Conservation (phyloP, 2,113 vertebrate species). For the Eleginops maclovinus region DNA sequence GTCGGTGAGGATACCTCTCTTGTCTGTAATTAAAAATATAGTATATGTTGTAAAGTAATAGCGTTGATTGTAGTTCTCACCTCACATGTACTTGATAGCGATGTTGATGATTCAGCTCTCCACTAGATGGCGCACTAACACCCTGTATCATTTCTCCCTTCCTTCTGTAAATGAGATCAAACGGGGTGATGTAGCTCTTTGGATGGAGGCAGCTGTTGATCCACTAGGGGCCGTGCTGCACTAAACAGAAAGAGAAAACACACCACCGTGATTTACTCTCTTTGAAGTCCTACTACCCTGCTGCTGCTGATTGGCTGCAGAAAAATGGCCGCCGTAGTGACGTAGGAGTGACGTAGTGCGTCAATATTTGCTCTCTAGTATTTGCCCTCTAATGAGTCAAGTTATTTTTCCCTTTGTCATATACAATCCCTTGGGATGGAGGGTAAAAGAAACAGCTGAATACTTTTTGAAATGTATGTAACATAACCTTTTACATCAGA, state of each 20-base stretch:
- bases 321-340: slow-evolving; percentile 11
- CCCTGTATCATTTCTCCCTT: slow-evolving; percentile 19
- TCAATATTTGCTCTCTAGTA: slow-evolving; percentile 7
- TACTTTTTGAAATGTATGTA: background rate
- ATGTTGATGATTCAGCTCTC: background rate
- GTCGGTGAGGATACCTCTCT: background rate
- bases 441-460: background rate
- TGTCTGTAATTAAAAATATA: background rate
- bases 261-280: background rate
- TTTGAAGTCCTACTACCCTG: no score
- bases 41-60: background rate
- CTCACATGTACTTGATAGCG: background rate
- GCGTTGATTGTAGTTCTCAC: no score
- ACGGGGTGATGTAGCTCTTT: background rate
- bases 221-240: slow-evolving; percentile 59
- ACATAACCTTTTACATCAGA: background rate
- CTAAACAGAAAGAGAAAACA: background rate
- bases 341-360: slow-evolving; percentile 33
- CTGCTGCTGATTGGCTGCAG: slow-evolving; percentile 15
- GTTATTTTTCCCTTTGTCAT: background rate
- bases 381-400: background rate
- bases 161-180: background rate
- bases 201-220: background rate
- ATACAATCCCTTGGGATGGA: background rate
- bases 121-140: slow-evolving; percentile 79